Base-by-base conservation (phyloP, 2,888 invertebrate genomes). In the Epinotia bilunana region DNA sequence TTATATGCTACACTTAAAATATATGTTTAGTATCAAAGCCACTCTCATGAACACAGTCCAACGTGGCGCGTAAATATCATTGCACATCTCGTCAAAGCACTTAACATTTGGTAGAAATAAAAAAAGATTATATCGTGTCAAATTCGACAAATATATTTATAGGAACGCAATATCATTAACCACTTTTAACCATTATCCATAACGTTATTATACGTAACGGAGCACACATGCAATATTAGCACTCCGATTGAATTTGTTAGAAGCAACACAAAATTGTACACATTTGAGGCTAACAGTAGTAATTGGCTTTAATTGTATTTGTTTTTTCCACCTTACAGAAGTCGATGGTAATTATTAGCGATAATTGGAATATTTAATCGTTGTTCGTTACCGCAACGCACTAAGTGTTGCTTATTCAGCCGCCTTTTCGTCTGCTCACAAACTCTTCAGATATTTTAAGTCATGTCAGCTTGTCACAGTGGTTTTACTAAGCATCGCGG, bases 271-370 rank as follows among this genome's bases (percentile, higher is more conserved):
- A 72, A 72, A 64, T 72, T 43, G 63, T 58, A 64, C 72, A 64
- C 58, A 72, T 28, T 68, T 16, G 20, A 46, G 18, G 28, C 23
- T 23, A 43, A 58, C 58, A 28, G 57, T 64, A 39, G 67, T 60
- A 53, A 43, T 63, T 76, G 62, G 73, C 73, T 72, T 62, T 68
- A 73, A 68, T 67, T 23, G 73, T 71, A 0, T 76, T 76, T 73
- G 39, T 73, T 69, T 73, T 76, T 76, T 73, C 43, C 69, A 73
- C 73, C 60, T 73, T 28, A 63, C 73, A 75, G 75, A 75, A 72
- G 75, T 75, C 75, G 75, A 75, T 75, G 75, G 75, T 75, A 75
- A 75, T 62, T 75, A 75, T 75, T 67, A 72, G 55, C 33, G 57
- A 57, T 75, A 72, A 72, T 72, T 71, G 28, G 33, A 16, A 62